phyloP scores from a whole-genome alignment of 2,113 vertebrate species.

The Otolemur garnettii region DNA sequence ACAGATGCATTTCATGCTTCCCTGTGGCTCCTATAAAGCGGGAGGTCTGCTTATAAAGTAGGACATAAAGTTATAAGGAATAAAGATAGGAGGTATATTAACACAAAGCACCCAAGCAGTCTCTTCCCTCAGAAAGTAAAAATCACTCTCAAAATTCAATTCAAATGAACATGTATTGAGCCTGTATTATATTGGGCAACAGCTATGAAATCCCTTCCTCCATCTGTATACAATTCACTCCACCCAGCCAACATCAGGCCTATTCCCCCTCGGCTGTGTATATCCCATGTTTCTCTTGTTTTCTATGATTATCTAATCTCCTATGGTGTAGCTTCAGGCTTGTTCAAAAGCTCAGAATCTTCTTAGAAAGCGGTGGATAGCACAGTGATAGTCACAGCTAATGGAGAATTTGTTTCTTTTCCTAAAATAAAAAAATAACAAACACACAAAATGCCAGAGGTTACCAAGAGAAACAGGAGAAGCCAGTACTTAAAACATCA shows the following conservation, averaged over 20 bases:
- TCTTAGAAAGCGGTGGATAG: not conserved
- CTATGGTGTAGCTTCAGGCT: not conserved
- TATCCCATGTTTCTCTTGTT: not conserved
- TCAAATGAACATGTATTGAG: conserved; percentile 51
- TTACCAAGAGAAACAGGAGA: conserved; percentile 40
- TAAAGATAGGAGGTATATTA: not conserved
- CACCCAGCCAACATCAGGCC: not conserved
- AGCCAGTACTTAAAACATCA: not conserved
- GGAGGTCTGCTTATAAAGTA: not conserved
- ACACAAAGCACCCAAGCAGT: not conserved
- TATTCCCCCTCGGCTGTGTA: not conserved
- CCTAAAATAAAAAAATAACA: conserved; percentile 33
- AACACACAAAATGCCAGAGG: not conserved
- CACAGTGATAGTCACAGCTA: not conserved
- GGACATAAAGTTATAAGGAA: not conserved
- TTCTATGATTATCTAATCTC: not conserved
- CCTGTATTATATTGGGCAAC: not conserved
- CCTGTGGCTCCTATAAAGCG: not conserved
- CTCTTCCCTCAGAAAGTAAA: conserved; percentile 42
- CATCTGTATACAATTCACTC: not conserved
- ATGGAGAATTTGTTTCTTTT: not conserved
- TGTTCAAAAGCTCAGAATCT: not conserved
- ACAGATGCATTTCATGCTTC: not conserved
- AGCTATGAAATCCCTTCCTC: not conserved
- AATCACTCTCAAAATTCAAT: not conserved